phyloP scores from a whole-genome alignment of 2,113 vertebrate species.

The Trinectes maculatus region DNA sequence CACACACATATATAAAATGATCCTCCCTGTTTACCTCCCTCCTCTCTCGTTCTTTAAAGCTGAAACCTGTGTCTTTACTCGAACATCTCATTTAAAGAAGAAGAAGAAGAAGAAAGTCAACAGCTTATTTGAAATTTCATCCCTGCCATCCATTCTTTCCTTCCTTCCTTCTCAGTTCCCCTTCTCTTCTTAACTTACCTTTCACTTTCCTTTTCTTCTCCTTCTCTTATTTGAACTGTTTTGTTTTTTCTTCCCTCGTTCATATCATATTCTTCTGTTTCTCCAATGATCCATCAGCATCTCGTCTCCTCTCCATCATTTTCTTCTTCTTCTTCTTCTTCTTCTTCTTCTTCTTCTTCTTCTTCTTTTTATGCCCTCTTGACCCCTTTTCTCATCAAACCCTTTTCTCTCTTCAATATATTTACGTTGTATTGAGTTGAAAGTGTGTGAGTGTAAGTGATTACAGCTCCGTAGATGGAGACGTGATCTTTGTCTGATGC shows the following conservation, averaged over 20 bases:
- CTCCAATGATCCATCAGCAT: neutral
- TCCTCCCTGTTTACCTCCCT: slow-evolving; percentile 3
- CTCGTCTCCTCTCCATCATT: too few species aligned
- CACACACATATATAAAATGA: slow-evolving; percentile 7
- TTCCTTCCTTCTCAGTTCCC: neutral
- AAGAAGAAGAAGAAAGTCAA: slow-evolving; percentile 47
- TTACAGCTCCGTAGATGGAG: neutral
- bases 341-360: neutral
- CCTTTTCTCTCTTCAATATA: slow-evolving; percentile 1
- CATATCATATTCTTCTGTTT: neutral
- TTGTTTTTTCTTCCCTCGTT: neutral
- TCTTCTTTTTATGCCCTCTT: slow-evolving; percentile 1
- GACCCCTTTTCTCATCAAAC: neutral
- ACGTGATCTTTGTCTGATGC: slow-evolving; percentile 17
- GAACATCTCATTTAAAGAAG: slow-evolving; percentile 58
- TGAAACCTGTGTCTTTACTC: slow-evolving; percentile 37
- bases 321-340: neutral
- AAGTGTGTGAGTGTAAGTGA: neutral
- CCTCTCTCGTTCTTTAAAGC: neutral
- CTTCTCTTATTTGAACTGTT: too few species aligned
- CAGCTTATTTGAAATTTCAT: slow-evolving; percentile 41
- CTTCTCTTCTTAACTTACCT: neutral
- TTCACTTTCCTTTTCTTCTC: neutral
- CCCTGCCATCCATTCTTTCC: slow-evolving; percentile 3
- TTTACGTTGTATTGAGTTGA: too few species aligned